Base-by-base conservation (phyloP, 35 echinoderm and acorn worm species). In the Anneissia japonica region DNA sequence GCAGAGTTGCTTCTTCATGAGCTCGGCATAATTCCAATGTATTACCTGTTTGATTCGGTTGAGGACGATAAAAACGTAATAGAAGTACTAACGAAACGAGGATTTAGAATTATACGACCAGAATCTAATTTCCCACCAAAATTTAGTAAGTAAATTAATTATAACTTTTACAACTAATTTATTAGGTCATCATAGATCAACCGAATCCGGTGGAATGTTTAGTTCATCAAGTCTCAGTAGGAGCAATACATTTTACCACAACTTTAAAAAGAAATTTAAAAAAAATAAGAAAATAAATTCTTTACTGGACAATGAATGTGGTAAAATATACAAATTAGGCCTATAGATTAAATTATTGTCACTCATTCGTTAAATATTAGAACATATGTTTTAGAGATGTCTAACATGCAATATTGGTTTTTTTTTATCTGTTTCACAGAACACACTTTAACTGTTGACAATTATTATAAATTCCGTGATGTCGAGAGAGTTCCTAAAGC, bases 401-500 rank as follows among this genome's bases (percentile, higher is more conserved):
- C 33, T 5, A 35, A 35, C 76, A 37, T 35, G 3, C 11, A 32
- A 35, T 32, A 32, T 77, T 32, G 4, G 31, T 77, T 37, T 3
- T 77, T 17, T 77, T 35, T 72, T 72, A 72, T 64, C 3, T 84
- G 16, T 34, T n/a, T 46, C 72, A 13, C 83, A 85, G 83, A 72
- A 32, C 32, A 21, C 10, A 0, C 26, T 1, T 38, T 85, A 28
- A 73, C 35, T 10, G 46, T 35, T 7, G 88, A 89, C 0, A 89
- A 83, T 46, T 89, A 89, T 40, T 89, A 83, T 81, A 83, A 83
- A 38, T 89, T 31, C 30, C 72, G 88, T 21, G 88, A 89, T 36
- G 88, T 89, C 11, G 88, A 89, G 74, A 56, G 88, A 34, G 81
- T 83, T 1, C 88, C 88, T 5, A 89, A 84, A 83, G 88, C 80